Conservation (phyloP, 2,888 invertebrate species). For the Pachliopta kotzebuea region DNA sequence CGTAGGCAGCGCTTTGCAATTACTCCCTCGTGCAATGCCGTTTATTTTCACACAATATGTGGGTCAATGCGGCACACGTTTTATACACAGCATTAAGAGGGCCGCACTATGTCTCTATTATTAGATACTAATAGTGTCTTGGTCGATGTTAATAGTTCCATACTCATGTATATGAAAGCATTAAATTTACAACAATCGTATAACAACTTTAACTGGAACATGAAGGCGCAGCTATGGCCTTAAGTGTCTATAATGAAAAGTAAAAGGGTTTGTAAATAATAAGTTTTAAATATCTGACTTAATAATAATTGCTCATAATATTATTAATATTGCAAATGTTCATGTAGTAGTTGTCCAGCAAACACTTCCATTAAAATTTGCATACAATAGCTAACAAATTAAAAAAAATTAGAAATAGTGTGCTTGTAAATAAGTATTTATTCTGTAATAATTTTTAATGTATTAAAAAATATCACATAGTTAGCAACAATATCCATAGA, state of each 20-base stretch:
- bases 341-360: too few species aligned
- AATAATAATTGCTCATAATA: not conserved
- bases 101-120: conserved; percentile 57
- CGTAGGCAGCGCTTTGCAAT: conserved; percentile 27
- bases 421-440: too few species aligned
- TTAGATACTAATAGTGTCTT: conserved; percentile 53
- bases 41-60: conserved; percentile 70
- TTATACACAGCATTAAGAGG: conserved; percentile 42
- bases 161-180: not conserved
- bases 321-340: too few species aligned
- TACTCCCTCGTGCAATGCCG: conserved; percentile 32
- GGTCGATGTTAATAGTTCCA: conserved; percentile 38
- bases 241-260: not conserved
- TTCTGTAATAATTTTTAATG: too few species aligned
- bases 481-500: too few species aligned
- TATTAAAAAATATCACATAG: too few species aligned
- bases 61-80: conserved; percentile 65
- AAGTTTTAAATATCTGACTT: not conserved
- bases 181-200: not conserved
- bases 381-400: too few species aligned
- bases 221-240: not conserved
- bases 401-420: too few species aligned
- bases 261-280: not conserved
- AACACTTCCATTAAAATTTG: too few species aligned
- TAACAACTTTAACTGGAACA: not conserved